Evolutionary conservation across 2,888 invertebrate species (phyloP), one percentile per base, ranked within the genome.

Genomic region (Cryptocephalus moraei): DNA sequence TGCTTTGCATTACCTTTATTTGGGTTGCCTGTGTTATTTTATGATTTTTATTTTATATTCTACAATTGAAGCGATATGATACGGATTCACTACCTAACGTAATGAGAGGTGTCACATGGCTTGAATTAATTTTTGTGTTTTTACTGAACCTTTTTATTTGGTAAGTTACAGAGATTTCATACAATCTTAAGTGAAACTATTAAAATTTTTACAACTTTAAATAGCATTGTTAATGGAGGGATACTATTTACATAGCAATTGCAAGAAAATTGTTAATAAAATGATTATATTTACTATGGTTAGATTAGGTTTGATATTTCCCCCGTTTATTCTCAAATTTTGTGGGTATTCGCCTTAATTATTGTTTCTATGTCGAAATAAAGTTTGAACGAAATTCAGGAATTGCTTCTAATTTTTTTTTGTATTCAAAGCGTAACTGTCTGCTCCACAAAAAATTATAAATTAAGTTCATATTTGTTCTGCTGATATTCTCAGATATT

Each of bases 281-380:
- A 36, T 36, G n/a, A 36, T 36, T 57, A 57, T 57, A 55, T 52
- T 56, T 56, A 51, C 53, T 55, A 57, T 55, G 49, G 53, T 56
- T 58, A 59, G 55, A 54, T 56, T 55, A 54, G 56, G 53, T 59
- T 54, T 53, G 53, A 56, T 56, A 57, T 56, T 56, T 55, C 51
- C 53, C 56, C 53, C 45, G 48, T 49, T 45, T 41, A 49, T 45
- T 45, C 36, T 39, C 45, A 43, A 49, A 56, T 55, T n/a, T 46
- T 48, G 57, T 55, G 60, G 56, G 57, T 56, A 56, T 56, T 49
- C 58, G 54, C 59, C 59, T 59, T 61, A 60, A 62, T 60, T 61
- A 62, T 60, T 59, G 60, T 62, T 62, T 62, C 54, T 59, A 57
- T 61, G 61, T 62, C 53, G 61, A 62, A 31, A 42, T 32, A 14